phyloP scores from a whole-genome alignment of 2,888 invertebrate genomes.

The Anodontia alba region DNA sequence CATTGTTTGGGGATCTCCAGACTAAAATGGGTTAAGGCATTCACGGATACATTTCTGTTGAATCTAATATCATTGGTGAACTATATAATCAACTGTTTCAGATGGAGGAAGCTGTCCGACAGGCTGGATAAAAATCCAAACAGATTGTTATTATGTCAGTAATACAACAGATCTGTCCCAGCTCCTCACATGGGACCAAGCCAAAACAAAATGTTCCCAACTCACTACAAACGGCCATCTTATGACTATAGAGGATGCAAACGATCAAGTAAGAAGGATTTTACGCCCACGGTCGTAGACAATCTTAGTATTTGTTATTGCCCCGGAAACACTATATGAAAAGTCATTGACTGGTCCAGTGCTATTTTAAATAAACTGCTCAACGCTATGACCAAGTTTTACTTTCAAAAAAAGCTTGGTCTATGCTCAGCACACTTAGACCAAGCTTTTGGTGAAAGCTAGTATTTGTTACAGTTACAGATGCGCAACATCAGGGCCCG shows the following conservation, averaged over 20 bases:
- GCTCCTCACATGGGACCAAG: constrained; percentile 62
- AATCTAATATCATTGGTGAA: no score
- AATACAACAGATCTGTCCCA: constrained; percentile 59
- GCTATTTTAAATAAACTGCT: no score
- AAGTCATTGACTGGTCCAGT: no score
- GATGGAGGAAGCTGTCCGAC: constrained; percentile 29
- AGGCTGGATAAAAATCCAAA: constrained; percentile 38
- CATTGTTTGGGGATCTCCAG: no score
- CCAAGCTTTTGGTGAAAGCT: not conserved
- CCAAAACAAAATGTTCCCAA: constrained; percentile 41
- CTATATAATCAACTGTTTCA: no score
- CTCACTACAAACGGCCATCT: constrained; percentile 37
- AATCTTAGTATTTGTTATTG: no score
- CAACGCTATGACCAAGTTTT: no score
- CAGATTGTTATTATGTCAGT: constrained; percentile 64
- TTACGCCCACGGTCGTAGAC: no score
- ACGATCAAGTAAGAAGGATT: constrained; percentile 54
- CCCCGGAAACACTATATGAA: no score
- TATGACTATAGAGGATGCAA: constrained; percentile 54
- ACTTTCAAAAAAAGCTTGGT: no score
- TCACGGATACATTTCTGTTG: no score
- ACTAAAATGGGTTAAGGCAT: no score
- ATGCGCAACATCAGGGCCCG: not conserved
- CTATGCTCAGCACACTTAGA: not conserved
- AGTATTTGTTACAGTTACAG: not conserved